Base-by-base conservation (phyloP, 2,113 vertebrate species). In the Semicossyphus pulcher region DNA sequence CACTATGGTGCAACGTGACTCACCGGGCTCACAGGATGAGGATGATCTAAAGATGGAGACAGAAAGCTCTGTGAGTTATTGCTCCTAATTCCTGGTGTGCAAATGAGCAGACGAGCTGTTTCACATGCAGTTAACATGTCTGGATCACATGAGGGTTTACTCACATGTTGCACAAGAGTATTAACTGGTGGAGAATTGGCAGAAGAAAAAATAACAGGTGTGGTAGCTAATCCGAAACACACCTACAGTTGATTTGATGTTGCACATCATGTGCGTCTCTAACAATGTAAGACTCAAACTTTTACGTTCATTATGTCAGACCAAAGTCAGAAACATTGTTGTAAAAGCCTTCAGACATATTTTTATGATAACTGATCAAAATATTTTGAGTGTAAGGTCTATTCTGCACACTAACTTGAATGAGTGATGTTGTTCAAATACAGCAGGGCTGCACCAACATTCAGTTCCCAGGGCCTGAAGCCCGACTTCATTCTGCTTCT, bases 1-100 rank as follows among this genome's bases (percentile, higher is more conserved):
- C 76, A 84, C 76, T 37, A 56, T 34, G 57, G 65, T 72, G 82
- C 82, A 85, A 87, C 70, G 76, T 90, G 85, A 89, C 79, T 88
- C 48, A 53, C 53, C 49, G 72, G 63, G 29, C 39, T 48, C 58
- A 47, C 58, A 67, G 41, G 61, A 62, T 65, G 58, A 69, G 65
- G 25, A 62, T 18, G 42, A 57, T 64, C 51, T 72, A 36, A 39
- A 42, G 20, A 72, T 49, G 29, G 51, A 75, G 29, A n/a, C 34
- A 51, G 45, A 53, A 26, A 20, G 37, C 41, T 49, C 39, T 23
- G 44, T 36, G 56, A 64, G 18, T 28, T 60, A 47, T 61, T 41
- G 31, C 64, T 62, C 37, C 16, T 11, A 29, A 47, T 36, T 64
- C 53, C 52, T 20, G n/a, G 14, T 45, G 34, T 52, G 48, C 37